Percentiles rank a stretch among this genome's conserved stretches.
Evolutionary conservation across 2,797 vertebrate genomes (phyloP).

Genomic region (Ptychadena robeensis): DNA sequence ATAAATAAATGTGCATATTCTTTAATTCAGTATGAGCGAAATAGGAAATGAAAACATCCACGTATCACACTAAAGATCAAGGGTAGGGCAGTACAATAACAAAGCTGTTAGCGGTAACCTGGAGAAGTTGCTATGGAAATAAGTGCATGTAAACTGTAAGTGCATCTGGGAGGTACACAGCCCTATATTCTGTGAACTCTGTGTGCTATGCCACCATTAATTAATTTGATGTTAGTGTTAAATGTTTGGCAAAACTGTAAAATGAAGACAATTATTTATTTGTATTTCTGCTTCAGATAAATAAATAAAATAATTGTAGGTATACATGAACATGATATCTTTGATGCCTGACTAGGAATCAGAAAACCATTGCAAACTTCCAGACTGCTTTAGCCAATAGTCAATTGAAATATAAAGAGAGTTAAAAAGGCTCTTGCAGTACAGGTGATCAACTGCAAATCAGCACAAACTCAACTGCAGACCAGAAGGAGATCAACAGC

Average conservation of each 20-base stretch:
- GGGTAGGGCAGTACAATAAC: slow-evolving; percentile 65
- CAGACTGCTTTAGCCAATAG: too few species aligned
- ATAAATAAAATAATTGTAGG: background rate
- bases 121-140: slow-evolving; percentile 69
- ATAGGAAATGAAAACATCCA: slow-evolving; percentile 67
- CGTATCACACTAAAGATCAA: slow-evolving; percentile 63
- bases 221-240: background rate
- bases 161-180: slow-evolving; percentile 36
- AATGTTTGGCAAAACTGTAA: background rate
- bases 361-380: too few species aligned
- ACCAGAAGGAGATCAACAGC: too few species aligned
- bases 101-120: slow-evolving; percentile 65
- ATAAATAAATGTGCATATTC: slow-evolving; percentile 40
- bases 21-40: slow-evolving; percentile 56
- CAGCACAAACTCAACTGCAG: too few species aligned
- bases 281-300: background rate
- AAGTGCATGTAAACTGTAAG: slow-evolving; percentile 43
- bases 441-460: too few species aligned
- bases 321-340: too few species aligned
- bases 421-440: too few species aligned
- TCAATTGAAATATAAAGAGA: too few species aligned
- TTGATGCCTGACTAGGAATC: too few species aligned
- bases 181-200: slow-evolving; percentile 6
- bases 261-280: background rate
- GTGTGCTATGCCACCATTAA: background rate